These are phyloP conservation scores for Erpobdella octoculata DNA, from an alignment of 2,888 invertebrate genomes.

Conservation along the genomic window DNA sequence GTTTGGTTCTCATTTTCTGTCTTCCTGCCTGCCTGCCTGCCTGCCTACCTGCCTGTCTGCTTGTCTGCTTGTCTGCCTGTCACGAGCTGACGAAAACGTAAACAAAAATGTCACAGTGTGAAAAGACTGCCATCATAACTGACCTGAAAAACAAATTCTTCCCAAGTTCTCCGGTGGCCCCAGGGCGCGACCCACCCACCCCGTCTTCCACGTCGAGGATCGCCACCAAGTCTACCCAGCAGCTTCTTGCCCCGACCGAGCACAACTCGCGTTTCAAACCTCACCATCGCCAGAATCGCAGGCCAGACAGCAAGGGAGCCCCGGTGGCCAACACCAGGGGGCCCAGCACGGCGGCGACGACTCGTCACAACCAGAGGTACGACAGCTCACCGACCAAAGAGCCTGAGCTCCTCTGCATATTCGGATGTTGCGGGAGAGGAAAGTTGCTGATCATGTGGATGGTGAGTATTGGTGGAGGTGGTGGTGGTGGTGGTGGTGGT, in stretches of 20 bases:
- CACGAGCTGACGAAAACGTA: no score
- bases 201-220: neutral
- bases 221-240: neutral
- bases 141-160: slow-evolving; percentile 24
- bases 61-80: no score
- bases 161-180: neutral
- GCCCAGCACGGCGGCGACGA: neutral
- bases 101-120: slow-evolving; percentile 2
- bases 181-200: neutral
- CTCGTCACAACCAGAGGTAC: slow-evolving; percentile 15
- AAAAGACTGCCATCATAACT: slow-evolving; percentile 16
- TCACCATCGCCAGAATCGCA: slow-evolving; percentile 7
- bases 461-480: slow-evolving; percentile 6
- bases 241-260: neutral
- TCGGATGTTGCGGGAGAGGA: slow-evolving; percentile 29
- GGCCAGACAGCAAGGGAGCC: neutral
- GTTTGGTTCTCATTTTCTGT: no score
- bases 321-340: neutral
- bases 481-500: neutral
- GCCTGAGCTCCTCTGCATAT: slow-evolving; percentile 27
- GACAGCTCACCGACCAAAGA: slow-evolving; percentile 21
- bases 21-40: no score
- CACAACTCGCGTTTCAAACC: slow-evolving; percentile 17
- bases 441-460: slow-evolving; percentile 29
- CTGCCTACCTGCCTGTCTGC: no score